Conservation (phyloP, 2,113 vertebrate species). For the Mugil cephalus region DNA sequence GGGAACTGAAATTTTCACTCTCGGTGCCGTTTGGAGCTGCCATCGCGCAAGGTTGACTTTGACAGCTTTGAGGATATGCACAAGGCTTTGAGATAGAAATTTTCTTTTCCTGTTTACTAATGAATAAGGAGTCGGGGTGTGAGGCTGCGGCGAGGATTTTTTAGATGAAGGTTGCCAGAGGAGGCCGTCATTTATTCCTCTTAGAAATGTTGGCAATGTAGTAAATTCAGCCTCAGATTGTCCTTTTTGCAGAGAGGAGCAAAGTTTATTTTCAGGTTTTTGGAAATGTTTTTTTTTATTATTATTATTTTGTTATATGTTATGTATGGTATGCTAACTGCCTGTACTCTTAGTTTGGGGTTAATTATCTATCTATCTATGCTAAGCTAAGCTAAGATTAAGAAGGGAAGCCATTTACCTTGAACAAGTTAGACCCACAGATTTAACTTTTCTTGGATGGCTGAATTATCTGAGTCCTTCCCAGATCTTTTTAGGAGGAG, state of each 20-base stretch:
- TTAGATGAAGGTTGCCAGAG: not conserved
- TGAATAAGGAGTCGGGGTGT: not conserved
- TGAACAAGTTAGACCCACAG: not conserved
- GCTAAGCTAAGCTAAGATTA: not conserved
- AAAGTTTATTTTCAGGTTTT: too few relatives aligned
- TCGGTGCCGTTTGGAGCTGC: not conserved
- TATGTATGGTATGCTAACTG: too few relatives aligned
- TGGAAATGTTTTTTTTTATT: too few relatives aligned
- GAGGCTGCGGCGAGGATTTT: not conserved
- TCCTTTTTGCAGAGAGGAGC: too few relatives aligned
- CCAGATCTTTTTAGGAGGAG: not conserved
- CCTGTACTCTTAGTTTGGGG: too few relatives aligned
- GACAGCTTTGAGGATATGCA: not conserved
- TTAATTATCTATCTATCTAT: too few relatives aligned
- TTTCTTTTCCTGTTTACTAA: not conserved
- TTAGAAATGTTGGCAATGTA: too few relatives aligned
- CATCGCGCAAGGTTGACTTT: slow-evolving; percentile 3
- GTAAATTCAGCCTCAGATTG: too few relatives aligned
- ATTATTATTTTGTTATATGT: too few relatives aligned
- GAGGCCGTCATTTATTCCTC: too few relatives aligned
- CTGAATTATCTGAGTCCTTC: not conserved
- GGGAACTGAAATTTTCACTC: not conserved
- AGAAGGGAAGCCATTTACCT: not conserved
- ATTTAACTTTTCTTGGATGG: slow-evolving; percentile 14
- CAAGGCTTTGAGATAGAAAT: not conserved